phyloP scores from a whole-genome alignment of 2,113 vertebrate species.

The Eonycteris spelaea region DNA sequence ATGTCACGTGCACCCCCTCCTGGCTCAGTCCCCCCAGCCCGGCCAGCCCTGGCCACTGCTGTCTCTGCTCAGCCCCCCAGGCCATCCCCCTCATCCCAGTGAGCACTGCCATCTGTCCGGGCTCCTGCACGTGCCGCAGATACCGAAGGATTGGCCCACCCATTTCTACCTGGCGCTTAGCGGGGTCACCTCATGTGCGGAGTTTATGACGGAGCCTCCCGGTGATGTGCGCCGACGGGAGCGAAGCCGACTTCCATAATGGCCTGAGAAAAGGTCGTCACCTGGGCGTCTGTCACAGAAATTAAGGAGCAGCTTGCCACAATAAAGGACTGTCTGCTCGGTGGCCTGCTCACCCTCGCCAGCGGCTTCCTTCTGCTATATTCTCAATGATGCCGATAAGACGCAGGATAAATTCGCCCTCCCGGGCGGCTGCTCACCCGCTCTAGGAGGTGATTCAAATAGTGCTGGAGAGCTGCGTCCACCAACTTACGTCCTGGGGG shows the following conservation, averaged over 20 bases:
- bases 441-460: not conserved
- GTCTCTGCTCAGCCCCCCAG: not conserved
- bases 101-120: fast-evolving
- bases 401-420: not conserved
- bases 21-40: not conserved
- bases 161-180: fast-evolving
- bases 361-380: not conserved
- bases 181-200: not conserved
- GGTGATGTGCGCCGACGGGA: not conserved
- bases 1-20: not conserved
- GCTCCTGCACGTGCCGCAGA: fast-evolving
- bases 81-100: not conserved
- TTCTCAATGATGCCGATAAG: not conserved
- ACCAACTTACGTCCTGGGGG: not conserved
- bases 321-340: not conserved
- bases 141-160: fast-evolving
- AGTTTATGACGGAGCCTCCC: not conserved
- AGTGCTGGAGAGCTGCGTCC: not conserved
- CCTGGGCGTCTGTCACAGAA: conserved; percentile 9
- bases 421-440: too few relatives aligned
- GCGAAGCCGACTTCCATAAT: not conserved
- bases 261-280: not conserved
- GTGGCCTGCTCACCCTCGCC: not conserved
- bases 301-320: conserved; percentile 31
- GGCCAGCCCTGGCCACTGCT: fast-evolving